Conservation (phyloP, 2,113 vertebrate genomes). For the Brachyistius frenatus region DNA sequence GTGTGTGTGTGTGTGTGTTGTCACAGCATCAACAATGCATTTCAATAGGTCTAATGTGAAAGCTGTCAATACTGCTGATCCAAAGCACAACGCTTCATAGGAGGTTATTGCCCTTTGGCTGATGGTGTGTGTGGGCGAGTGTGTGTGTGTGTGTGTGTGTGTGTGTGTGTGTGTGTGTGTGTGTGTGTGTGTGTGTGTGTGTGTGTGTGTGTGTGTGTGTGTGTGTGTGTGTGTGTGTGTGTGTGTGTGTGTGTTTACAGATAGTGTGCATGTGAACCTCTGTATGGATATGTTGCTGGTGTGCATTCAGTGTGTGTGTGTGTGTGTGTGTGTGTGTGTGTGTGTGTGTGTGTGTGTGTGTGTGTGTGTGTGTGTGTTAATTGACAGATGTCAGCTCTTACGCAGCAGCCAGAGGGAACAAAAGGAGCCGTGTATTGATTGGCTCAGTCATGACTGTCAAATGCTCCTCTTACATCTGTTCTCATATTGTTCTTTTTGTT, state of each 20-base stretch:
- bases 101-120: slow-evolving; percentile 76
- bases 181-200: slow-evolving; percentile 9
- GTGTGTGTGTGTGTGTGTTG: slow-evolving; percentile 23
- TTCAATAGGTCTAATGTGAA: slow-evolving; percentile 82
- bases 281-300: slow-evolving; percentile 11
- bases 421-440: slow-evolving; percentile 50
- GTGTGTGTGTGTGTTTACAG: slow-evolving; percentile 6
- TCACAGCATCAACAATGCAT: slow-evolving; percentile 75
- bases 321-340: too few relatives aligned
- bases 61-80: slow-evolving; percentile 84
- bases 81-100: slow-evolving; percentile 75
- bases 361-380: slow-evolving; percentile 51
- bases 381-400: slow-evolving; percentile 61
- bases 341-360: not conserved
- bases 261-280: slow-evolving; percentile 5
- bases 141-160: slow-evolving; percentile 28
- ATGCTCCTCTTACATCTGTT: slow-evolving; percentile 26
- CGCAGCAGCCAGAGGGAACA: slow-evolving; percentile 55
- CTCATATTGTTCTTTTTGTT: slow-evolving; percentile 2
- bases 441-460: slow-evolving; percentile 49
- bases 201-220: slow-evolving; percentile 23
- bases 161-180: slow-evolving; percentile 13
- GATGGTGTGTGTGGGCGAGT: slow-evolving; percentile 31
- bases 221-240: not conserved
- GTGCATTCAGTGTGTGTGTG: not conserved